phyloP scores from a whole-genome alignment of 2,888 invertebrate genomes.

The Hetaerina titia region DNA sequence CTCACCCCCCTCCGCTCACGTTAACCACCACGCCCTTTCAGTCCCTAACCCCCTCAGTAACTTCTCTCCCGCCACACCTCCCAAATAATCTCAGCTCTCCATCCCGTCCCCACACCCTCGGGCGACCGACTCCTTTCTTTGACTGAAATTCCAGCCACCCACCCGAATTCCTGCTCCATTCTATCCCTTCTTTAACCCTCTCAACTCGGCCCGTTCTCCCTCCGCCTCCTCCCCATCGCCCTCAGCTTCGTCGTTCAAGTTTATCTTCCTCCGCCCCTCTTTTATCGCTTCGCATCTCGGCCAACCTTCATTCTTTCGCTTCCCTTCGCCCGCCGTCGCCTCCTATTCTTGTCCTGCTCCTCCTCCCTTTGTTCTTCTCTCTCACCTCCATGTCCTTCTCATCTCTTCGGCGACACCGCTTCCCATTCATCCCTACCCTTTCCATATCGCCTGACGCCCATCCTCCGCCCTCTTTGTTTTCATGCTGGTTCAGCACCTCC shows the following conservation, averaged over 20 bases:
- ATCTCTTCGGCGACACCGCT: neutral
- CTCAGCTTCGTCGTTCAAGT: neutral
- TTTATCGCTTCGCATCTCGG: neutral
- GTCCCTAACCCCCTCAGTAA: neutral
- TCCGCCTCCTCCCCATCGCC: neutral
- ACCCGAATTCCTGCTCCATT: slow-evolving; percentile 17
- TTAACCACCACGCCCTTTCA: slow-evolving; percentile 23
- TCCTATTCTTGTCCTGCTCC: neutral
- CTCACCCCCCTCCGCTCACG: neutral
- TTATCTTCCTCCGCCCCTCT: neutral
- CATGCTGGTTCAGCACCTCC: neutral
- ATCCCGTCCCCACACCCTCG: no score
- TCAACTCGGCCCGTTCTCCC: neutral
- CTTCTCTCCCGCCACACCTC: neutral
- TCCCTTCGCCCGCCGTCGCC: neutral
- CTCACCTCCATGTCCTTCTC: neutral
- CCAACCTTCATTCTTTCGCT: neutral
- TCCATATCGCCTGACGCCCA: neutral
- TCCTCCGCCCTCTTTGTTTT: neutral
- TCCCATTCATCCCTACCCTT: neutral
- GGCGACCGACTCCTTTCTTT: neutral
- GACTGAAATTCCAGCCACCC: neutral
- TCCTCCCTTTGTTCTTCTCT: neutral
- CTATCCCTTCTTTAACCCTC: neutral
- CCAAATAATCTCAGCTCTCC: neutral